phyloP scores from a whole-genome alignment of 2,888 invertebrate species.

The Platycnemis pennipes region DNA sequence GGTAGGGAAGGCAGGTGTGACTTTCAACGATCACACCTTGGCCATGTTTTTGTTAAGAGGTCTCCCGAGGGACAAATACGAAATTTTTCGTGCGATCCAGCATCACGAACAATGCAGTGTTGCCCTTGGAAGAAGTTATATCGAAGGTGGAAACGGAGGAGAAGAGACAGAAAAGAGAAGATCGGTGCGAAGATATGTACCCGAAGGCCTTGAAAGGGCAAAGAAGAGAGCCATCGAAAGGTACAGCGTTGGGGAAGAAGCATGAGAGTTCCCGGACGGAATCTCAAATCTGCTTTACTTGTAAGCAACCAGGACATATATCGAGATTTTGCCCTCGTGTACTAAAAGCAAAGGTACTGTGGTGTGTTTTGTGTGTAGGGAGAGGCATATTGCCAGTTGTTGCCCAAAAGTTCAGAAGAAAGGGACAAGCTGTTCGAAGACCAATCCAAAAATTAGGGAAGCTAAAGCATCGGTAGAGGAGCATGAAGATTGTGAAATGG shows the following conservation, averaged over 20 bases:
- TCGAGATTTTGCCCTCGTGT: conserved; percentile 43
- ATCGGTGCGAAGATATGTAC: neutral
- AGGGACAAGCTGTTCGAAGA: neutral
- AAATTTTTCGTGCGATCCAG: neutral
- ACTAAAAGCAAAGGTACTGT: neutral
- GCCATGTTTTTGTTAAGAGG: neutral
- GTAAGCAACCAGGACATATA: neutral
- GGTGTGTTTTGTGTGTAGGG: neutral
- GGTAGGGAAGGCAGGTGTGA: neutral
- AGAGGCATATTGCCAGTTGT: neutral
- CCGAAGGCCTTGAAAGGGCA: neutral
- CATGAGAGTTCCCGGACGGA: neutral
- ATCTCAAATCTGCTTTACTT: neutral
- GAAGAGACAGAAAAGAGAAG: neutral
- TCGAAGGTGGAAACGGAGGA: conserved; percentile 1
- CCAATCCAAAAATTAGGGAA: too few species aligned
- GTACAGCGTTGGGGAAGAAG: neutral
- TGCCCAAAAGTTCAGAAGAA: neutral
- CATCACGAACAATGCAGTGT: neutral
- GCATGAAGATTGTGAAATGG: neutral
- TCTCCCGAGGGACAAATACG: conserved; percentile 5
- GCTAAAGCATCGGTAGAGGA: neutral
- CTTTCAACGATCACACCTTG: neutral
- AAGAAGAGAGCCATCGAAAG: neutral
- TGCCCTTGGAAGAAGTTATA: neutral